Conservation (phyloP, 2,797 vertebrate species). For the Microctenopoma lineatum region DNA sequence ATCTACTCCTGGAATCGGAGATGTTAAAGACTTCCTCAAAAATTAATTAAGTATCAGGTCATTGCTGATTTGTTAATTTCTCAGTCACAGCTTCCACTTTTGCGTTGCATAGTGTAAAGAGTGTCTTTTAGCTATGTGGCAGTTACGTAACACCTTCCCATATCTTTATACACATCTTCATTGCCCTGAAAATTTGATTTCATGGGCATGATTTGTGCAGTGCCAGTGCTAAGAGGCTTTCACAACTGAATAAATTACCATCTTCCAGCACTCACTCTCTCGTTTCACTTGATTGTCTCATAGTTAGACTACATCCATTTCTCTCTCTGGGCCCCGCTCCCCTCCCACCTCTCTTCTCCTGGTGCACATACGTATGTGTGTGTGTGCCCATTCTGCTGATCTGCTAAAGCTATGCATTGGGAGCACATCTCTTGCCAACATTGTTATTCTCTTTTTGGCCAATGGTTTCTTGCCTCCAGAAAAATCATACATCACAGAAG, state of each 20-base stretch:
- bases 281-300: conserved; percentile 56
- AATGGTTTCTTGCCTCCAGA: conserved; percentile 48
- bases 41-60: not conserved
- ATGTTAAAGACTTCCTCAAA: no score
- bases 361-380: not conserved
- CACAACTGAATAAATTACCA: conserved; percentile 51
- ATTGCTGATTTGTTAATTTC: not conserved
- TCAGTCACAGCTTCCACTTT: not conserved
- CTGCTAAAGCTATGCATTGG: conserved; percentile 53
- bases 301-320: conserved; percentile 41
- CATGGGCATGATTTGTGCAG: conserved; percentile 51
- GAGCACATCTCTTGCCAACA: conserved; percentile 41
- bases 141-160: conserved; percentile 47
- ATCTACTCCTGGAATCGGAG: not conserved
- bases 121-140: conserved; percentile 11
- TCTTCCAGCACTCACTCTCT: conserved; percentile 36
- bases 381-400: conserved; percentile 36
- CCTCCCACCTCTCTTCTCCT: not conserved
- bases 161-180: not conserved
- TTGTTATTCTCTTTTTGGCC: conserved; percentile 41
- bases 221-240: conserved; percentile 47
- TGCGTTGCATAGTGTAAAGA: not conserved
- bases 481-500: conserved; percentile 16
- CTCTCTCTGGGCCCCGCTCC: not conserved
- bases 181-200: conserved; percentile 62